A percentile compares a stretch with the other conserved stretches of the same genome.
Evolutionary conservation across 2,797 vertebrate genomes (phyloP).

Genomic region (Gastrophryne carolinensis): DNA sequence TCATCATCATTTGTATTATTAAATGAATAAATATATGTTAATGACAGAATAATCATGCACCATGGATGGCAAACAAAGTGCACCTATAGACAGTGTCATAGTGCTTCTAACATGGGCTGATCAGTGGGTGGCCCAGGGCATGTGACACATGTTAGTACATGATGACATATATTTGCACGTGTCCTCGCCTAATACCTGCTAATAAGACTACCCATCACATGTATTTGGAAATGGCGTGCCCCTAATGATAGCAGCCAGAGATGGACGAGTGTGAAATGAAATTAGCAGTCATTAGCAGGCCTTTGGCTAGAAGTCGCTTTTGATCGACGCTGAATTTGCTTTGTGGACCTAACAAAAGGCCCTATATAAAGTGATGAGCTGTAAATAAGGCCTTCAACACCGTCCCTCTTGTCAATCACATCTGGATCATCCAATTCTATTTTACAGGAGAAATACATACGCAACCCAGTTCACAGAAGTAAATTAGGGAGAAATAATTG

Average conservation of each 20-base stretch:
- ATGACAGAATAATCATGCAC: no score
- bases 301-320: conserved; percentile 82
- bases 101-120: no score
- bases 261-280: conserved; percentile 79
- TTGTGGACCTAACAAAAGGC: conserved; percentile 78
- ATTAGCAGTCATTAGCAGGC: conserved; percentile 83
- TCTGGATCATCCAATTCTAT: conserved; percentile 71
- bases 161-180: no score
- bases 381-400: conserved; percentile 81
- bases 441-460: conserved; percentile 24
- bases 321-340: conserved; percentile 83
- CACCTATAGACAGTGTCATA: no score
- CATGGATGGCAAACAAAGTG: no score
- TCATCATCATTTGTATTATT: no score
- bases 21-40: no score
- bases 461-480: conserved; percentile 55
- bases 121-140: no score
- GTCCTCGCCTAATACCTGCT: no score
- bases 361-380: conserved; percentile 75
- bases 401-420: conserved; percentile 78
- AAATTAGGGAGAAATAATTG: conserved; percentile 56
- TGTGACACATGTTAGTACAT: no score
- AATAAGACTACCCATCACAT: conserved; percentile 68
- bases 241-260: conserved; percentile 80
- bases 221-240: conserved; percentile 79